A percentile compares a stretch with the other conserved stretches of the same genome.
Evolutionary conservation across 2,113 vertebrate species (phyloP).

Genomic region (Varanus komodoensis): DNA sequence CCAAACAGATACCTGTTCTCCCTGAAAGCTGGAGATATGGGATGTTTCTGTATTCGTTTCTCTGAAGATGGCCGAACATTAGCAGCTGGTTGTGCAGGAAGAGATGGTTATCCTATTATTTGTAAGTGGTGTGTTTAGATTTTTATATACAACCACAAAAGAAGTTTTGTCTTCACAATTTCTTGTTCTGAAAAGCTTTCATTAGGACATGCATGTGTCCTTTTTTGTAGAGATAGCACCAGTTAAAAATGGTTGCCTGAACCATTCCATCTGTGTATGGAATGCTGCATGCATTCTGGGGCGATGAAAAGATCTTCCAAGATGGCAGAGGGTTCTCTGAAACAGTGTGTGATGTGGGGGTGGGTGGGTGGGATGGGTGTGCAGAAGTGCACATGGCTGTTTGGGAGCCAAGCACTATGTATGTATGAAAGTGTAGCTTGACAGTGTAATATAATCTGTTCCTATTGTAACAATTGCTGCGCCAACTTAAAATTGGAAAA

Average conservation of each 20-base stretch:
- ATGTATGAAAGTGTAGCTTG: background rate
- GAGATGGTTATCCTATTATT: conserved; percentile 89
- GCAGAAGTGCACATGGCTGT: background rate
- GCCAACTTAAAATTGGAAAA: background rate
- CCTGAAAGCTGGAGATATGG: conserved; percentile 89
- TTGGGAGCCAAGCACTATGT: background rate
- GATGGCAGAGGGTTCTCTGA: background rate
- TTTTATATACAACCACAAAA: background rate
- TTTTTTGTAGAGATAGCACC: background rate
- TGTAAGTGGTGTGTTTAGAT: conserved; percentile 78
- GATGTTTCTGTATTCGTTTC: conserved; percentile 91
- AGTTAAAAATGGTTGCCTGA: background rate
- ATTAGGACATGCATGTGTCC: background rate
- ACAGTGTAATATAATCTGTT: background rate
- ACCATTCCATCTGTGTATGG: background rate
- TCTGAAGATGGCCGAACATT: conserved; percentile 88
- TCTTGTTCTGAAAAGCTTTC: background rate
- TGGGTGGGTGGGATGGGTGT: background rate
- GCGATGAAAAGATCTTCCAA: background rate
- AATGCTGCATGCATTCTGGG: background rate
- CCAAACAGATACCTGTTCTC: conserved; percentile 91
- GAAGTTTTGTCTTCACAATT: background rate
- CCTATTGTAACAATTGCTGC: background rate
- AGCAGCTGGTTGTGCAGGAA: conserved; percentile 92
- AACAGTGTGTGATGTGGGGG: background rate